Evolutionary conservation across 2,113 vertebrate species (phyloP).

Genomic region (Columbina picui): DNA sequence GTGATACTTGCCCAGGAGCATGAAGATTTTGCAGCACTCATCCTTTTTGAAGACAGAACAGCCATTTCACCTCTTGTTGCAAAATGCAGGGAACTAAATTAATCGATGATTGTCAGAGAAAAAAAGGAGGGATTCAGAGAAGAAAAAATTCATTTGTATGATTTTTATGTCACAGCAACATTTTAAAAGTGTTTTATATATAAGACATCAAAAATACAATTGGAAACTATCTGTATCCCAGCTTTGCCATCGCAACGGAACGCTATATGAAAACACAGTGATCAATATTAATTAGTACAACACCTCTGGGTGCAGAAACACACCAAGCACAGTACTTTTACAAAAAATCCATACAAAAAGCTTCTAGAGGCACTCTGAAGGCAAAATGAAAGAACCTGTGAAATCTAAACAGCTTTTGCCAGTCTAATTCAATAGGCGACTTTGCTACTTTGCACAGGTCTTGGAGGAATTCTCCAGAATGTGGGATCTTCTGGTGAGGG

Average conservation of each 20-base stretch:
- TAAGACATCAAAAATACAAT: neutral
- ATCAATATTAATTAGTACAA: conserved; percentile 17
- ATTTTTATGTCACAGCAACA: neutral
- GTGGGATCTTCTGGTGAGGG: neutral
- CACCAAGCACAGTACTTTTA: neutral
- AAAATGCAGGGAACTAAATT: neutral
- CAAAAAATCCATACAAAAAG: neutral
- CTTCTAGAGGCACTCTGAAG: neutral
- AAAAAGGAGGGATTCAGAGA: neutral
- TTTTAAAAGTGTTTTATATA: neutral
- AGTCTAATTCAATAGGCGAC: neutral
- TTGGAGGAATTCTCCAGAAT: neutral
- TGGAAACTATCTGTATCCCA: neutral
- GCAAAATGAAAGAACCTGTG: neutral
- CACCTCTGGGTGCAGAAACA: neutral
- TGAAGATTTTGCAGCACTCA: neutral
- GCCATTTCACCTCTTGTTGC: neutral
- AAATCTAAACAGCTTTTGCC: neutral
- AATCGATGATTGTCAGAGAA: neutral
- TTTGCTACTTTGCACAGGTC: neutral
- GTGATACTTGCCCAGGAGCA: neutral
- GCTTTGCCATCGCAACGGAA: neutral
- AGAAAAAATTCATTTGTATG: neutral
- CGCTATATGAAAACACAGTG: neutral
- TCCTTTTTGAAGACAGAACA: neutral